These are phyloP conservation scores for Desoria tigrina DNA, from an alignment of 2,888 invertebrate species.

Conservation along the genomic window DNA sequence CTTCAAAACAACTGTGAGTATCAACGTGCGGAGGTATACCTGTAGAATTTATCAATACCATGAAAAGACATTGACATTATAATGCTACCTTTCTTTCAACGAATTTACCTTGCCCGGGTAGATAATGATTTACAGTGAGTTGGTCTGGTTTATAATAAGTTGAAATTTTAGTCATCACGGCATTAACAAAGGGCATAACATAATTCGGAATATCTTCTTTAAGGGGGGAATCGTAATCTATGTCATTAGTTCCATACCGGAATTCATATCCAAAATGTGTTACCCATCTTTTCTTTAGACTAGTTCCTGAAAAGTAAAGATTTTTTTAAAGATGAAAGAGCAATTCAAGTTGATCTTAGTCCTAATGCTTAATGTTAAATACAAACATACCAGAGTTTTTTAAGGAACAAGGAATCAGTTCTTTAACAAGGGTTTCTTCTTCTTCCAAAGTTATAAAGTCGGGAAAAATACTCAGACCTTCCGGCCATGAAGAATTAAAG, in stretches of 20 bases:
- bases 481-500: conserved; percentile 59
- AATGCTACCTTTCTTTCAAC: conserved; percentile 16
- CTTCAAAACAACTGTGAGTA: conserved; percentile 90
- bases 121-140: conserved; percentile 79
- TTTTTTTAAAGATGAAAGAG: background rate
- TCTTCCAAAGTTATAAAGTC: conserved; percentile 72
- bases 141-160: conserved; percentile 69
- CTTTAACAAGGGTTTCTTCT: conserved; percentile 62
- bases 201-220: conserved; percentile 68
- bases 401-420: background rate
- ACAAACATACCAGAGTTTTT: background rate
- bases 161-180: conserved; percentile 67
- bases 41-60: conserved; percentile 55
- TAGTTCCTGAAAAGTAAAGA: background rate
- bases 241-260: conserved; percentile 80
- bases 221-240: conserved; percentile 71
- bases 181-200: conserved; percentile 60
- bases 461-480: conserved; percentile 69
- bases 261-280: conserved; percentile 92
- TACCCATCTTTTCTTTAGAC: conserved; percentile 80
- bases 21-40: conserved; percentile 95
- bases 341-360: too few relatives aligned
- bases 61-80: background rate
- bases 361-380: too few relatives aligned
- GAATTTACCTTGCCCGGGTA: conserved; percentile 82